Conservation (phyloP, 2,888 invertebrate genomes). For the Bellardia pandia region DNA sequence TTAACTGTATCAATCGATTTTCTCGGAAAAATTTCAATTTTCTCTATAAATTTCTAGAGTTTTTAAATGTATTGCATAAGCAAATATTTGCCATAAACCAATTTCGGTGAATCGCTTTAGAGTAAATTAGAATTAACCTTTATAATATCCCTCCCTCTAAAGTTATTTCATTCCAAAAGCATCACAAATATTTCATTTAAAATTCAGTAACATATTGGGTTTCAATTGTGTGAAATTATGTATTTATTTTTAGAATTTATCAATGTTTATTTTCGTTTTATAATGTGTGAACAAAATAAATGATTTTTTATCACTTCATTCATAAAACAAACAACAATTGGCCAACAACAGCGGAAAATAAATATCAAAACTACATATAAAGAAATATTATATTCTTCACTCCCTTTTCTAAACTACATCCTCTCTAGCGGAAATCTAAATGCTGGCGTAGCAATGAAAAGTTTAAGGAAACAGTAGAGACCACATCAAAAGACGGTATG, state of each 20-base stretch:
- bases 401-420: not conserved
- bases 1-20: too few species aligned
- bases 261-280: conserved; percentile 27
- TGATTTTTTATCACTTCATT: conserved; percentile 52
- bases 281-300: conserved; percentile 52
- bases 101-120: too few species aligned
- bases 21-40: too few species aligned
- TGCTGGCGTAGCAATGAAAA: not conserved
- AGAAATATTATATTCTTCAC: conserved; percentile 13
- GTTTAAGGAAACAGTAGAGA: not conserved
- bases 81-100: too few species aligned
- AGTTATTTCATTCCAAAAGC: not conserved
- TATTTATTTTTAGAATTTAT: not conserved
- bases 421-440: not conserved
- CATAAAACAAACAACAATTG: conserved; percentile 42
- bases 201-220: not conserved
- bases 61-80: too few species aligned
- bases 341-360: conserved; percentile 13
- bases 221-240: not conserved
- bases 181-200: not conserved
- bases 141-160: not conserved
- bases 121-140: not conserved
- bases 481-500: not conserved
- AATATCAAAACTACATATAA: conserved; percentile 16
- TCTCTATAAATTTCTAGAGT: too few species aligned